A percentile compares a stretch with the other conserved stretches of the same genome.
Conservation (phyloP, 2,797 vertebrate genomes). For the Lepilemur septentrionalis region DNA sequence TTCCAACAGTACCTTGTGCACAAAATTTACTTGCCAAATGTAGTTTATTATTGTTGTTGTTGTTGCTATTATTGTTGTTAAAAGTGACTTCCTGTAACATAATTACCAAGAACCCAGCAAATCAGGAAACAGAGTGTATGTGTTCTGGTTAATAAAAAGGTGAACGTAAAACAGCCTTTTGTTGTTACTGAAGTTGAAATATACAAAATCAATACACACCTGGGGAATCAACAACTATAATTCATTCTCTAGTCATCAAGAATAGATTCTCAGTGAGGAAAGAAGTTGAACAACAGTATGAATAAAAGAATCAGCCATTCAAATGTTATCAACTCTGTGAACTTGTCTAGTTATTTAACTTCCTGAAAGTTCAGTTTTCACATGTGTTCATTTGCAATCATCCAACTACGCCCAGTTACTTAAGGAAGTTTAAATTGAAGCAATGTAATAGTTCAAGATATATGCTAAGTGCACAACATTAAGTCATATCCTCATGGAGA, state of each 20-base stretch:
- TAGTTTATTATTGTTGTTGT: background rate
- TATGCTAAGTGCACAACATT: rapidly evolving
- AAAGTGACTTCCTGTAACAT: background rate
- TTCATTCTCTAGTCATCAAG: constrained; percentile 41
- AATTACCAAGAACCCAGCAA: background rate
- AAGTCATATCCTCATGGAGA: too few species aligned
- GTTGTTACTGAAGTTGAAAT: constrained; percentile 25
- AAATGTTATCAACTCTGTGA: background rate
- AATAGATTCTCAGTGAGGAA: background rate
- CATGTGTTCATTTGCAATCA: background rate
- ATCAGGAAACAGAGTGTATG: background rate
- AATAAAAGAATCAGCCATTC: background rate
- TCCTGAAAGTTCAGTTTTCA: background rate
- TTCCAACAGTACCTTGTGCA: background rate
- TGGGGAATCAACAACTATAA: background rate
- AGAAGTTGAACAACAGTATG: background rate
- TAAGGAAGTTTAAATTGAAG: background rate
- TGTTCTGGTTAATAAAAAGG: constrained; percentile 9
- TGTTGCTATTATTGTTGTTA: background rate
- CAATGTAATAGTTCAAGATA: background rate
- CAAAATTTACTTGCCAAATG: background rate
- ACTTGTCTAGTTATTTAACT: background rate
- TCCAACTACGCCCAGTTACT: background rate
- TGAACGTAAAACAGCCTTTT: constrained; percentile 20
- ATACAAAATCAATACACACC: background rate